phyloP scores from a whole-genome alignment of 2,888 invertebrate species.

The Torymus auratus region DNA sequence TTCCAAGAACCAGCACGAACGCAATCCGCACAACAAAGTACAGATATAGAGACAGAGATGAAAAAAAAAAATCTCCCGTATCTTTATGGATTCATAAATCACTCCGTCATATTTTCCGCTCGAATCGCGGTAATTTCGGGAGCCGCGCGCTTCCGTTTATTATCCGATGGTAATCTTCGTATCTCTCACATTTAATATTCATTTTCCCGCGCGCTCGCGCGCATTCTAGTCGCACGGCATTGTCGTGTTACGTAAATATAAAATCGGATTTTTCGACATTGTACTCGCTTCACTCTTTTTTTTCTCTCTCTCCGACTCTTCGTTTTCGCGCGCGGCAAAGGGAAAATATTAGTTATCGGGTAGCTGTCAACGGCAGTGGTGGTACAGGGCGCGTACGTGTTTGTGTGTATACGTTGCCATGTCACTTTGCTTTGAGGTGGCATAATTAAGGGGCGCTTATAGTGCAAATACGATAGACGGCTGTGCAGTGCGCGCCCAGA shows the following conservation, averaged over 20 bases:
- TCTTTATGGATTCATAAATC: too few species aligned
- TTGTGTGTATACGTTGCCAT: neutral
- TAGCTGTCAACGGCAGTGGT: conserved; percentile 6
- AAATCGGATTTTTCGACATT: too few species aligned
- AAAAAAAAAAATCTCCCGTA: too few species aligned
- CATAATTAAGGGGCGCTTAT: neutral
- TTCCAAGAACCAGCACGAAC: too few species aligned
- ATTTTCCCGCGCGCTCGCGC: neutral
- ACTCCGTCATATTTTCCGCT: neutral
- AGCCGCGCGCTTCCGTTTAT: conserved; percentile 10
- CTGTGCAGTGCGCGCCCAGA: too few species aligned
- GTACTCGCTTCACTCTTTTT: too few species aligned
- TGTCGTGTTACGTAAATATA: too few species aligned
- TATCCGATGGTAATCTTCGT: conserved; percentile 1
- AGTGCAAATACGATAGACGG: too few species aligned
- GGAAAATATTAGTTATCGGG: conserved; percentile 30
- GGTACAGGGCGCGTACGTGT: neutral
- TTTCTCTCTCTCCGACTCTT: too few species aligned
- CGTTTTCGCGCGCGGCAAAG: neutral
- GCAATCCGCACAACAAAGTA: too few species aligned
- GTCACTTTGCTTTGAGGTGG: conserved; percentile 3
- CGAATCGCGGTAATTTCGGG: conserved; percentile 4
- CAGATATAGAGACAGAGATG: too few species aligned
- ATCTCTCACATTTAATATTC: neutral
- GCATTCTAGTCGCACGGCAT: too few species aligned